Conservation (phyloP, 1,140 invertebrate genomes). For the Drosophila sulfurigaster region DNA sequence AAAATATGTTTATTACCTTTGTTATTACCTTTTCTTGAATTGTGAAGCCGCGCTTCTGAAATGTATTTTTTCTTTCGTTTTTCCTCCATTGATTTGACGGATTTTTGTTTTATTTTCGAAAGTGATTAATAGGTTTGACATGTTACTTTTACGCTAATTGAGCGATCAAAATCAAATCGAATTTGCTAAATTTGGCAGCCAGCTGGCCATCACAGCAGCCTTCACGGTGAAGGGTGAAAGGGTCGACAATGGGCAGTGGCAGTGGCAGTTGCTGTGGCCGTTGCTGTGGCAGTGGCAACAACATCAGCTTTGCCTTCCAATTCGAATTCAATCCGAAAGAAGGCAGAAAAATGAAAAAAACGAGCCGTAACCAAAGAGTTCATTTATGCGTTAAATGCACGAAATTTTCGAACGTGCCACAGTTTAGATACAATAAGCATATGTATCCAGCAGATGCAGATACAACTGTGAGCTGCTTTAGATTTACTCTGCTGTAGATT, state of each 20-base stretch:
- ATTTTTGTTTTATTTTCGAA: conserved; percentile 59
- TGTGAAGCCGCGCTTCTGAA: conserved; percentile 24
- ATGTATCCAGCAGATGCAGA: conserved; percentile 56
- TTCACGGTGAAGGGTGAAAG: conserved; percentile 80
- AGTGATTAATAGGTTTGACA: conserved; percentile 82
- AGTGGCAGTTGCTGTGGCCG: conserved; percentile 12
- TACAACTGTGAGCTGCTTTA: conserved; percentile 40
- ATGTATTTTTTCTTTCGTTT: conserved; percentile 8
- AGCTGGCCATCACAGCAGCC: conserved; percentile 56
- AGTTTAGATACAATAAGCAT: conserved; percentile 39
- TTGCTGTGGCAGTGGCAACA: conserved; percentile 2
- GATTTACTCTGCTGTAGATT: conserved; percentile 25
- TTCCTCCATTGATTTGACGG: neutral
- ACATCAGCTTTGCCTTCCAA: conserved; percentile 18
- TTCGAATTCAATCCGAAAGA: conserved; percentile 35
- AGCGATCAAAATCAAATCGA: conserved; percentile 80
- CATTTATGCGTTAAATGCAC: conserved; percentile 80
- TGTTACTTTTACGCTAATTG: conserved; percentile 83
- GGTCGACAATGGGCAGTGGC: conserved; percentile 42
- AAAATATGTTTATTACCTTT: conserved; percentile 2
- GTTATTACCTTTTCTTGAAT: neutral
- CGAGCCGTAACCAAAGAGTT: conserved; percentile 58
- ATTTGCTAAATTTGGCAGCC: conserved; percentile 65
- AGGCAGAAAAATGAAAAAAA: conserved; percentile 27
- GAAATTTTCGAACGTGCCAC: conserved; percentile 55